Conservation (phyloP, 2,888 invertebrate species). For the Ecliptopera silaceata region DNA sequence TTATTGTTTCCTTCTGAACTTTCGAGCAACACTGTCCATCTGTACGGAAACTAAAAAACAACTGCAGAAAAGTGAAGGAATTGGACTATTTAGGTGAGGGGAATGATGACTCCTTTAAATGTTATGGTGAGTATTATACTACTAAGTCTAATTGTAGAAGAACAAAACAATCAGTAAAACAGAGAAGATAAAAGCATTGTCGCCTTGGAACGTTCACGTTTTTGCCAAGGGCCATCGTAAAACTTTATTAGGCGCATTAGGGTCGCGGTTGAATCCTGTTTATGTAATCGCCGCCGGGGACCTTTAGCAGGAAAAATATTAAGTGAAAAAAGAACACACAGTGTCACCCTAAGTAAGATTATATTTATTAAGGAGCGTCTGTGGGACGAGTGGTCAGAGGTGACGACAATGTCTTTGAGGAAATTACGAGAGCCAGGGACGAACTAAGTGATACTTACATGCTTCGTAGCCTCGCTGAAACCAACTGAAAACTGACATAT, state of each 20-base stretch:
- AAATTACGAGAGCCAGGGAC: constrained; percentile 46
- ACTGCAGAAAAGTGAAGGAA: constrained; percentile 2
- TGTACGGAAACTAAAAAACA: constrained; percentile 10
- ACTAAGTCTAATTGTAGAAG: constrained; percentile 67
- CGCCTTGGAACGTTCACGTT: constrained; percentile 79
- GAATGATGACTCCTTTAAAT: constrained; percentile 24
- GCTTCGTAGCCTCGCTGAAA: too few relatives aligned
- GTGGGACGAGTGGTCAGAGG: constrained; percentile 47
- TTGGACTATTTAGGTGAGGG: constrained; percentile 17
- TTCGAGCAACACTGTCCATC: constrained; percentile 10
- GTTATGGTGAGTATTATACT: constrained; percentile 38
- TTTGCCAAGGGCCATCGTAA: constrained; percentile 80
- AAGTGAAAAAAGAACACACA: constrained; percentile 79
- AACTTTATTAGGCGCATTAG: constrained; percentile 82
- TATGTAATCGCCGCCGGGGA: constrained; percentile 81
- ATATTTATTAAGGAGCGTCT: constrained; percentile 63
- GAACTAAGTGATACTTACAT: constrained; percentile 3
- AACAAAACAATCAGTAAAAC: constrained; percentile 78
- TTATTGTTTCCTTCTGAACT: constrained; percentile 7
- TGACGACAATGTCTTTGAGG: constrained; percentile 44
- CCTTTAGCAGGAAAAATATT: constrained; percentile 80
- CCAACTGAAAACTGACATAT: too few relatives aligned
- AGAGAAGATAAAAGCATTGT: constrained; percentile 81
- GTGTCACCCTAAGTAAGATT: constrained; percentile 70
- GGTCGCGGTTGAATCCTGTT: constrained; percentile 83